Percentiles rank a stretch among this genome's conserved stretches.
These are phyloP conservation scores for Bathynomus jamesi DNA, from an alignment of 1,140 invertebrate species.

Conservation along the genomic window DNA sequence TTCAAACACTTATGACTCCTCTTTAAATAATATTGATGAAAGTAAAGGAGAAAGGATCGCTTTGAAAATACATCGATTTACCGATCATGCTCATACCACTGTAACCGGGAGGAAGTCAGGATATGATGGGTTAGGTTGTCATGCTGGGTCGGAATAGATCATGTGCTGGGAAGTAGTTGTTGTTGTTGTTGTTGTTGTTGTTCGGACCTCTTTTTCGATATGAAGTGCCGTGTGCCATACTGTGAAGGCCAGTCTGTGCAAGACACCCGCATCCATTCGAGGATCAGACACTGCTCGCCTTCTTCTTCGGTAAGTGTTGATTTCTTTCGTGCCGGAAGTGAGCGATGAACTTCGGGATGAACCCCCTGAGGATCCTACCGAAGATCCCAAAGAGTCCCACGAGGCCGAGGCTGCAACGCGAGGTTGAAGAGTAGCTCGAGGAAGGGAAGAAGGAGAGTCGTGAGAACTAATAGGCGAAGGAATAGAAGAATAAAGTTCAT, in stretches of 20 bases:
- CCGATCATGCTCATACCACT: not conserved
- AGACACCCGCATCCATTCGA: slow-evolving; percentile 35
- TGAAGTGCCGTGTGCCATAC: slow-evolving; percentile 55
- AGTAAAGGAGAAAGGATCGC: too few relatives aligned
- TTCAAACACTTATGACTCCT: not conserved
- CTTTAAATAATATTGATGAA: not conserved
- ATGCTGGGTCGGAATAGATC: too few relatives aligned
- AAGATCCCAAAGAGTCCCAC: slow-evolving; percentile 33
- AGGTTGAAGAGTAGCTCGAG: slow-evolving; percentile 18
- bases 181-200: too few relatives aligned
- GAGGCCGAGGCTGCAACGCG: slow-evolving; percentile 33
- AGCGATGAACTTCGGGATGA: slow-evolving; percentile 8
- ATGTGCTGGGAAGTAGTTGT: too few relatives aligned
- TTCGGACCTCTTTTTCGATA: slow-evolving; percentile 44
- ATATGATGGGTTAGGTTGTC: not conserved
- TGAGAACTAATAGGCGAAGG: slow-evolving; percentile 29
- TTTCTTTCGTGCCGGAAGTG: slow-evolving; percentile 12
- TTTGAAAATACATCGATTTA: too few relatives aligned
- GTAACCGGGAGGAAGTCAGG: not conserved
- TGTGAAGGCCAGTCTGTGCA: slow-evolving; percentile 54
- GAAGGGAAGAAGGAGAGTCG: slow-evolving; percentile 21
- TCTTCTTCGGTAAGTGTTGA: slow-evolving; percentile 17
- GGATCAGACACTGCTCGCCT: slow-evolving; percentile 34
- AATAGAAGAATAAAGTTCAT: slow-evolving; percentile 35
- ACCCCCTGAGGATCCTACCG: slow-evolving; percentile 15